Evolutionary conservation across 2,113 vertebrate species (phyloP).

Genomic region (Willisornis vidua): DNA sequence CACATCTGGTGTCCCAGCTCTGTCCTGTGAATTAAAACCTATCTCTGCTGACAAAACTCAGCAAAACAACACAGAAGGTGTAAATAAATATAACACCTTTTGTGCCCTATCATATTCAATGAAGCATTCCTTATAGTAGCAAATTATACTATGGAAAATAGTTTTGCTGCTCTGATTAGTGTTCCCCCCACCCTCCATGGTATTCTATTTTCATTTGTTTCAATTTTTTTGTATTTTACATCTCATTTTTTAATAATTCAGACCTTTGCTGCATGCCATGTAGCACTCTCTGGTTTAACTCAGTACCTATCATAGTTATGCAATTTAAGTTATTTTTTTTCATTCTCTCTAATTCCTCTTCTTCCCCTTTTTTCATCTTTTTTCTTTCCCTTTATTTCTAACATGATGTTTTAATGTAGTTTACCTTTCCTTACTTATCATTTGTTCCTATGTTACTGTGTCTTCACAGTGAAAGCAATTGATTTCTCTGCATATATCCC

Average conservation of each 20-base stretch:
- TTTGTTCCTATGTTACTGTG: background rate
- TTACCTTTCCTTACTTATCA: background rate
- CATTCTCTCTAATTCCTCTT: background rate
- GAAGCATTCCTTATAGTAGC: background rate
- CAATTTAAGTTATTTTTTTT: background rate
- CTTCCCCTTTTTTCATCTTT: background rate
- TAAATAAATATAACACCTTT: conserved; percentile 35
- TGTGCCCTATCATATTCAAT: background rate
- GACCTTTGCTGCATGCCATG: background rate
- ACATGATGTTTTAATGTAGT: background rate
- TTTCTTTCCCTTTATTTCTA: background rate
- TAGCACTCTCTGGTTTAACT: background rate
- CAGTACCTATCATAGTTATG: background rate
- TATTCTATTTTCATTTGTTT: background rate
- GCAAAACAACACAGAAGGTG: background rate
- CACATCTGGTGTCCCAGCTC: background rate
- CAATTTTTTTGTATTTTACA: background rate
- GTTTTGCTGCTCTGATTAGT: background rate
- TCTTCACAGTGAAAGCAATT: background rate
- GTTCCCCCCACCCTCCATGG: accelerated
- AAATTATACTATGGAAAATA: background rate
- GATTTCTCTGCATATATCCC: background rate
- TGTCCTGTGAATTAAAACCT: conserved; percentile 34
- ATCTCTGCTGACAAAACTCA: background rate
- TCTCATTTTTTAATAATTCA: background rate